Base-by-base conservation (phyloP, 2,797 vertebrate genomes). In the Pipistrellus pygmaeus region DNA sequence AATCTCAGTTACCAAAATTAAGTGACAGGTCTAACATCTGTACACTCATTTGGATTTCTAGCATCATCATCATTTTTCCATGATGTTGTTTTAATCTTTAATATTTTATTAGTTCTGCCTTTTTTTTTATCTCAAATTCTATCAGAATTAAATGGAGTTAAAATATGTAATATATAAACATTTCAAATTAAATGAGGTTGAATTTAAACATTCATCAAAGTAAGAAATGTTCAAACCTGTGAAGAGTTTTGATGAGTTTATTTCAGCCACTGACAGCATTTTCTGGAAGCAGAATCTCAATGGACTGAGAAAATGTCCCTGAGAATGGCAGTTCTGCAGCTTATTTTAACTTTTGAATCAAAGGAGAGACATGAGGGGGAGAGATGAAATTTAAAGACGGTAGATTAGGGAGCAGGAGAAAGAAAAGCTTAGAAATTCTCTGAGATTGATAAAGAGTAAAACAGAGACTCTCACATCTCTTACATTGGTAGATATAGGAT, bases 161-260 rank as follows among this genome's bases (percentile, higher is more conserved):
- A 88, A 89, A 91, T 55, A 86, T 23, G 7, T 81, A 86, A 71
- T 85, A 71, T 30, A 18, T 76, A 83, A 96, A 46, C 18, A n/a
- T 81, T 87, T 85, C 55, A 78, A 60, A 25, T 93, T 81, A 91
- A 94, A 38, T 23, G 23, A 23, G 41, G 30, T 62, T 51, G 64
- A 64, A 64, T 38, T 93, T 86, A 77, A 88, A 88, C 48, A 77
- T 77, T 55, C 53, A 23, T 77, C n/a, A 77, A 35, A 55, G n/a
- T 55, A 77, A 25, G 48, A 77, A 77, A 55, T 3, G 1, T 15
- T 12, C n/a, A 38, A 77, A 55, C n/a, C n/a, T 77, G 2, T 55
- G 53, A 17, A 77, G 75, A 55, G 73, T 35, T 77, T 55, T 77
- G 32, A 23, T 35, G 21, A 55, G 75, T 35, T 35, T 32, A 76